Conservation (phyloP, 92 coral and sea anemone genomes). For the Actinostola sp. region DNA sequence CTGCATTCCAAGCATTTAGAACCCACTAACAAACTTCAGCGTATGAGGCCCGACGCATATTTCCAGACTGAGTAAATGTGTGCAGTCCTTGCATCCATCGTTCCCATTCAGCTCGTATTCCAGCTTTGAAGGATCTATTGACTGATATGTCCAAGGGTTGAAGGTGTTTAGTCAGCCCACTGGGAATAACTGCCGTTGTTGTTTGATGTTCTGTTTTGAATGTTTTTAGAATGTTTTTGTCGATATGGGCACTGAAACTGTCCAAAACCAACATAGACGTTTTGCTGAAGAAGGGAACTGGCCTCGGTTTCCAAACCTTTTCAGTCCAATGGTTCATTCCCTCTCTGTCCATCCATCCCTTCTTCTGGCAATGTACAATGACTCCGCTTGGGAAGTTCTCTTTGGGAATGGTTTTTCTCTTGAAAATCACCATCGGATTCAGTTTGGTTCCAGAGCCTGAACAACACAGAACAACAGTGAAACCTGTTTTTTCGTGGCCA, state of each 20-base stretch:
- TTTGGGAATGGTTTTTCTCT: conserved; percentile 59
- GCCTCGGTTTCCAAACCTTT: conserved; percentile 55
- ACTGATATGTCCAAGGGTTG: conserved; percentile 58
- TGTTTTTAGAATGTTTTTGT: background rate
- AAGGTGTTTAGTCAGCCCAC: conserved; percentile 60
- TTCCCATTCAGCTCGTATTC: conserved; percentile 49
- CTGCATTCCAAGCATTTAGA: too few species aligned
- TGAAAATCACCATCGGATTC: conserved; percentile 53
- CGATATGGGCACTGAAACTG: conserved; percentile 38
- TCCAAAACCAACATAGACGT: conserved; percentile 39
- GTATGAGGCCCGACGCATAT: too few species aligned
- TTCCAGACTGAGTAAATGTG: too few species aligned
- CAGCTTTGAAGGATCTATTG: conserved; percentile 56
- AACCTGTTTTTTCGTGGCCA: conserved; percentile 47
- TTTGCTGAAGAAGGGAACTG: conserved; percentile 16
- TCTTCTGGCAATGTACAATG: conserved; percentile 51
- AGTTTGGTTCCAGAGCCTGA: conserved; percentile 49
- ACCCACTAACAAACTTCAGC: too few species aligned
- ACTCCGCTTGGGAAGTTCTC: conserved; percentile 46
- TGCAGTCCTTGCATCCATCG: too few species aligned
- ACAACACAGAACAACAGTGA: conserved; percentile 52
- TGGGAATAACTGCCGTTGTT: conserved; percentile 50
- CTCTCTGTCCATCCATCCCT: conserved; percentile 63
- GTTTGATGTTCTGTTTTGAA: conserved; percentile 34
- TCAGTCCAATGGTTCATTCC: conserved; percentile 50